Evolutionary conservation across 2,113 vertebrate genomes (phyloP).

Genomic region (Paedocypris sp.): DNA sequence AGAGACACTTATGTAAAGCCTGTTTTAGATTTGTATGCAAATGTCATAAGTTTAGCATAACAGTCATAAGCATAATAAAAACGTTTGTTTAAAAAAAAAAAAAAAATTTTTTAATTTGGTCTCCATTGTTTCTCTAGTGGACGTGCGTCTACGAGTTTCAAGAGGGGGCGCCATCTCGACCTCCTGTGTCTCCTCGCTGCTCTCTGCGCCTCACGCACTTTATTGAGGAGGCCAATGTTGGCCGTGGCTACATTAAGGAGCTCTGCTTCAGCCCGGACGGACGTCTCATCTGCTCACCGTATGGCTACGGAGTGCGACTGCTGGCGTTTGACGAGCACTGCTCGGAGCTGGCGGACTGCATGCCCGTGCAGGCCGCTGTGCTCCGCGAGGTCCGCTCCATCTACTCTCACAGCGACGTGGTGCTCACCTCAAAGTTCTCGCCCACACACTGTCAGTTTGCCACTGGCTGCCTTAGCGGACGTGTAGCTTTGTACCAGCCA

Average conservation of each 20-base stretch:
- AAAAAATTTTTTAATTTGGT: neutral
- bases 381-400: conserved; percentile 87
- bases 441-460: conserved; percentile 98
- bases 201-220: conserved; percentile 90
- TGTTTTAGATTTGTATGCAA: no score
- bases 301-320: conserved; percentile 90
- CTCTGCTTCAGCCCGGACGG: conserved; percentile 96
- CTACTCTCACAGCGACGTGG: conserved; percentile 94
- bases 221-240: conserved; percentile 95
- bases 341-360: conserved; percentile 89
- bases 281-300: conserved; percentile 91
- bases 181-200: conserved; percentile 78
- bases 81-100: no score
- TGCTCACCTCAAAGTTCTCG: conserved; percentile 98
- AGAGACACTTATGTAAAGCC: no score
- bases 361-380: conserved; percentile 79
- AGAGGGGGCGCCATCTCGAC: conserved; percentile 67
- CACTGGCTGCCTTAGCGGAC: conserved; percentile 96
- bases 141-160: conserved; percentile 99
- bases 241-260: conserved; percentile 95
- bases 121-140: conserved; percentile 66
- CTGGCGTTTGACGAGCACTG: conserved; percentile 84
- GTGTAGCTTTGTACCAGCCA: conserved; percentile 93
- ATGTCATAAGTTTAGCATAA: no score
- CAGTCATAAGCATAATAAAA: no score